phyloP scores from a whole-genome alignment of 53 echinoderm and acorn worm genomes.

The Arbacia lixula region DNA sequence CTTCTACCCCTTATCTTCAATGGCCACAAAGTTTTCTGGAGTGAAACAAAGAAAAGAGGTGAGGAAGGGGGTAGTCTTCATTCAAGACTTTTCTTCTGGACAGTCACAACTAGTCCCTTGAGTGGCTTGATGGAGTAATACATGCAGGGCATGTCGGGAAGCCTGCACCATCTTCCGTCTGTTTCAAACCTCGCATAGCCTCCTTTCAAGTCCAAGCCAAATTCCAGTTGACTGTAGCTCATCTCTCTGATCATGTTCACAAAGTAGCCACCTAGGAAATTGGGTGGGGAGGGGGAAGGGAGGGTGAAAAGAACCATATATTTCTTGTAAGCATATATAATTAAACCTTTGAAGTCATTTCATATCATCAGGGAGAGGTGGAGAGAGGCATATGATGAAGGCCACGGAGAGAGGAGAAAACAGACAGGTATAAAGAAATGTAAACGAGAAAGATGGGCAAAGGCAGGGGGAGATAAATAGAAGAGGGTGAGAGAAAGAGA shows the following conservation, averaged over 20 bases:
- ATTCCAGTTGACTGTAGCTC: too few species aligned
- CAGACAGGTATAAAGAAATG: neutral
- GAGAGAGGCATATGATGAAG: neutral
- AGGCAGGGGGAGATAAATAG: neutral
- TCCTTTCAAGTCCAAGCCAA: conserved; percentile 8
- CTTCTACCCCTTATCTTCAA: too few species aligned
- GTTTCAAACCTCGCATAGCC: neutral
- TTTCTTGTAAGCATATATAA: too few species aligned
- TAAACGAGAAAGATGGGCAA: neutral
- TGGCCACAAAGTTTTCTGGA: too few species aligned
- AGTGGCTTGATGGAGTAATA: neutral
- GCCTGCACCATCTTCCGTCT: neutral
- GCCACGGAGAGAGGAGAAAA: neutral
- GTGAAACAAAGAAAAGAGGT: too few species aligned
- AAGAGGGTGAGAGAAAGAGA: neutral
- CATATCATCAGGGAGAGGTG: too few species aligned
- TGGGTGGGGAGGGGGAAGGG: neutral
- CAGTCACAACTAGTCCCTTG: too few species aligned
- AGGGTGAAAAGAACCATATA: neutral
- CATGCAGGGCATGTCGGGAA: neutral
- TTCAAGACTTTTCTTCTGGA: too few species aligned
- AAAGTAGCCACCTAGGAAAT: neutral
- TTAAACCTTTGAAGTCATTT: too few species aligned
- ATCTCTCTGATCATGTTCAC: neutral
- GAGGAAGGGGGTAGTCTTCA: too few species aligned